A percentile compares a stretch with the other conserved stretches of the same genome.
These are phyloP conservation scores for Callocephalon fimbriatum DNA, from an alignment of 2,113 vertebrate genomes.

Conservation along the genomic window DNA sequence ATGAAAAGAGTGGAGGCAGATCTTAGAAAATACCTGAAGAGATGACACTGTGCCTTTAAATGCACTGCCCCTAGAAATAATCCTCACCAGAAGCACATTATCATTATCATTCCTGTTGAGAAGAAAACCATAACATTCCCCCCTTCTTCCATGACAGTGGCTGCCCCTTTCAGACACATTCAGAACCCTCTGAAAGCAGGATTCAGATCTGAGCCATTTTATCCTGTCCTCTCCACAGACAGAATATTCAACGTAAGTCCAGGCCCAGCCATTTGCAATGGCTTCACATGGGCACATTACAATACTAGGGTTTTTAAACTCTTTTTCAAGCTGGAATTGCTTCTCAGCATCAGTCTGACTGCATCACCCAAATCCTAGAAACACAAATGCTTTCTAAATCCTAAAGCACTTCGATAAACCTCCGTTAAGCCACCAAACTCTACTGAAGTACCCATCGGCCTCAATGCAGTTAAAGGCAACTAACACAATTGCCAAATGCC, in stretches of 20 bases:
- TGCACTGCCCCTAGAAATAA: not conserved
- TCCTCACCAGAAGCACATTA: not conserved
- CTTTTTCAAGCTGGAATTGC: not conserved
- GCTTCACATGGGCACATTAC: not conserved
- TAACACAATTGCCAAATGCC: not conserved
- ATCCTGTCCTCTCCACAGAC: not conserved
- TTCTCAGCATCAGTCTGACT: not conserved
- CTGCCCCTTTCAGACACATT: not conserved
- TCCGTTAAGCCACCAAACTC: not conserved
- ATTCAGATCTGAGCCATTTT: not conserved
- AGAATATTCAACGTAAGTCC: not conserved
- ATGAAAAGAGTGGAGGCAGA: not conserved
- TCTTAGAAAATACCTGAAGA: not conserved
- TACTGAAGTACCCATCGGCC: not conserved
- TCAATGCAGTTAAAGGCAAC: rapidly evolving
- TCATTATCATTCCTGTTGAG: not conserved
- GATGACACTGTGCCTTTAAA: not conserved
- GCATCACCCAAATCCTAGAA: not conserved
- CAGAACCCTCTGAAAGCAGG: not conserved
- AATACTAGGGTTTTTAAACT: not conserved
- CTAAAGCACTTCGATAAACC: not conserved
- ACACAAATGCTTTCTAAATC: not conserved
- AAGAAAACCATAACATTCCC: rapidly evolving
- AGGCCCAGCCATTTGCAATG: not conserved
- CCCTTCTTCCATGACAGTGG: not conserved